Evolutionary conservation across 1,140 invertebrate species (phyloP).

Genomic region (Lanistes nyassanus): DNA sequence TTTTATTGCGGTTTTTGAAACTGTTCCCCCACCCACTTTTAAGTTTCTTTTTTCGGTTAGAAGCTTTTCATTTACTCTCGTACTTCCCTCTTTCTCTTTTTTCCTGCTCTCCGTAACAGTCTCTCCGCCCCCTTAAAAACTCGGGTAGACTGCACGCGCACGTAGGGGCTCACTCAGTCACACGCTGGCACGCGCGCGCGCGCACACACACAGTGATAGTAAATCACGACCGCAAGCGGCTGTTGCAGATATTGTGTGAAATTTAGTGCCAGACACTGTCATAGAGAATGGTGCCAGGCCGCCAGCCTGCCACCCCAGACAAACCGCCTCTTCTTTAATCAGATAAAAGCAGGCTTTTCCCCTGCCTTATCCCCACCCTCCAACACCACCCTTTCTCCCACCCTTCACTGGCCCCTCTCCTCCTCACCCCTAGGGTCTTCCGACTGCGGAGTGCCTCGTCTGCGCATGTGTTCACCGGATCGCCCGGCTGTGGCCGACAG

Average conservation of each 20-base stretch:
- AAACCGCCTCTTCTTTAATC: conserved; percentile 26
- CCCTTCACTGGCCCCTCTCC: background rate
- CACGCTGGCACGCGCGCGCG: too few relatives aligned
- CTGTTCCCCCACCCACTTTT: too few relatives aligned
- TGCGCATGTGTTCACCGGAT: too few relatives aligned
- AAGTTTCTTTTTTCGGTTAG: too few relatives aligned
- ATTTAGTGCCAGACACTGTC: conserved; percentile 21
- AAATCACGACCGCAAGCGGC: conserved; percentile 18
- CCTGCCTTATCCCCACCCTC: background rate
- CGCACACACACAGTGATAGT: background rate
- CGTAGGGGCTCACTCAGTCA: background rate
- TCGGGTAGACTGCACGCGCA: conserved; percentile 10
- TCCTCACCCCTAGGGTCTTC: too few relatives aligned
- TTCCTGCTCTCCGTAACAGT: background rate
- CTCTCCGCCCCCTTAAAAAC: background rate
- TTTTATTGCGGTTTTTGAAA: too few relatives aligned
- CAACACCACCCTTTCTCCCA: background rate
- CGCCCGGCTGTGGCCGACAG: too few relatives aligned
- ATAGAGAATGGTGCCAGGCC: conserved; percentile 22
- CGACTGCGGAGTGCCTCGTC: too few relatives aligned
- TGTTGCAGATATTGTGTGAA: conserved; percentile 18
- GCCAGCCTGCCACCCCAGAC: conserved; percentile 19
- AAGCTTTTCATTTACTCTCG: too few relatives aligned
- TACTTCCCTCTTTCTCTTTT: background rate
- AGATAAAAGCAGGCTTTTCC: conserved; percentile 25